Evolutionary conservation across 2,797 vertebrate species (phyloP).

Genomic region (Mormyrops attenuatus): DNA sequence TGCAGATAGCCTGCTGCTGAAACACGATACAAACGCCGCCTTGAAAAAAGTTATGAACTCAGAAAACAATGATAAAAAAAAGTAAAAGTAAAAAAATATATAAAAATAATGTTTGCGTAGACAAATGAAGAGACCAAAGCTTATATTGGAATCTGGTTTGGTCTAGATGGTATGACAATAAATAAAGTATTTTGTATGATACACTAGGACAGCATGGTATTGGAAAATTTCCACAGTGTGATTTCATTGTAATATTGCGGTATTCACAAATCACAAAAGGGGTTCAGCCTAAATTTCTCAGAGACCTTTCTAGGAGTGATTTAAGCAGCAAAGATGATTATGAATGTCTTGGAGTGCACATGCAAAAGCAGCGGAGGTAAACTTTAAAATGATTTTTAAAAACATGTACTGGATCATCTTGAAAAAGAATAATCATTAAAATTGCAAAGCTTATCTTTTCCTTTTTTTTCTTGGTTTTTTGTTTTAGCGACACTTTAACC

Average conservation of each 20-base stretch:
- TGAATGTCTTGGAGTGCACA: not conserved
- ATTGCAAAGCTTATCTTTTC: not conserved
- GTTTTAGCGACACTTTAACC: not conserved
- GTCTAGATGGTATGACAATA: not conserved
- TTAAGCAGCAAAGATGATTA: not conserved
- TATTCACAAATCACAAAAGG: not conserved
- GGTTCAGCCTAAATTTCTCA: not conserved
- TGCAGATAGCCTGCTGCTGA: not conserved
- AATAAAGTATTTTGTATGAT: not conserved
- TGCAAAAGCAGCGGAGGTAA: not conserved
- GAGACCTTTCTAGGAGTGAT: not conserved
- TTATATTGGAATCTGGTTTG: not conserved
- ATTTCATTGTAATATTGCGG: not conserved
- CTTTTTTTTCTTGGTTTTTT: not conserved
- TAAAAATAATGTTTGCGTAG: not conserved
- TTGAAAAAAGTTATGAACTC: not conserved
- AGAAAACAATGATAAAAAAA: not conserved
- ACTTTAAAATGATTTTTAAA: not conserved
- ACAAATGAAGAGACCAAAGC: not conserved
- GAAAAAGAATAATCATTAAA: not conserved
- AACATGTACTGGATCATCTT: not conserved
- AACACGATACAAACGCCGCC: not conserved
- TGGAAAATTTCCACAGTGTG: not conserved
- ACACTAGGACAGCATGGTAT: not conserved
- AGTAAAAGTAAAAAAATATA: not conserved